Evolutionary conservation across 2,113 vertebrate genomes (phyloP).

Genomic region (Cygnus buccinator): DNA sequence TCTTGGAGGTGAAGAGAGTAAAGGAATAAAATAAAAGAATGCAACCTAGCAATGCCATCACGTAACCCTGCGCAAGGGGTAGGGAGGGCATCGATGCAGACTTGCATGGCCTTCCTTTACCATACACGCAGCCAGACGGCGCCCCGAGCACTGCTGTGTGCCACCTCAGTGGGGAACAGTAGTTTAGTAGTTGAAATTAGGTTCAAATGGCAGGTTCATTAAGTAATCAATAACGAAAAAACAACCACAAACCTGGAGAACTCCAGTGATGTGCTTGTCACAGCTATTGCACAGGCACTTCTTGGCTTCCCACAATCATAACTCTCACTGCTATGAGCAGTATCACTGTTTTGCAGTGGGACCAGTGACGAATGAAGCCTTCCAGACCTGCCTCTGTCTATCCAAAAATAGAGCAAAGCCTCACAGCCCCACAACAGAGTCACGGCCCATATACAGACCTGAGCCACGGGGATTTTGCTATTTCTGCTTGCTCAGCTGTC

Average conservation of each 20-base stretch:
- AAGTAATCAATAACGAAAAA: not conserved
- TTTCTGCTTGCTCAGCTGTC: slow-evolving; percentile 17
- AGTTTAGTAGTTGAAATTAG: not conserved
- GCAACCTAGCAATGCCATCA: not conserved
- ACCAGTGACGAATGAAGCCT: not conserved
- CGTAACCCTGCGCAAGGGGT: not conserved
- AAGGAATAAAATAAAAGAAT: not conserved
- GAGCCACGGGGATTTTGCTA: not conserved
- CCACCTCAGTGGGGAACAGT: not conserved
- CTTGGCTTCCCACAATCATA: not conserved
- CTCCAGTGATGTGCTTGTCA: not conserved
- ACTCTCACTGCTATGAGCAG: not conserved
- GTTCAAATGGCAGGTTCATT: not conserved
- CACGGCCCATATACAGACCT: not conserved
- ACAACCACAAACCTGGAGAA: not conserved
- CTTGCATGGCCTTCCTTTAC: not conserved
- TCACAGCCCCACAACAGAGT: not conserved
- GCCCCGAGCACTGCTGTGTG: not conserved
- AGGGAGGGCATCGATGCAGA: not conserved
- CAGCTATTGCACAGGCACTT: not conserved
- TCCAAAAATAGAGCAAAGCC: not conserved
- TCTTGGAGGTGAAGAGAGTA: not conserved
- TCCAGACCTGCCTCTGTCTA: not conserved
- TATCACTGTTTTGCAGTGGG: not conserved
- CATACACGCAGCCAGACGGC: not conserved